These are phyloP conservation scores for Drosophila stalkeri DNA, from an alignment of 2,888 invertebrate genomes.

Conservation along the genomic window DNA sequence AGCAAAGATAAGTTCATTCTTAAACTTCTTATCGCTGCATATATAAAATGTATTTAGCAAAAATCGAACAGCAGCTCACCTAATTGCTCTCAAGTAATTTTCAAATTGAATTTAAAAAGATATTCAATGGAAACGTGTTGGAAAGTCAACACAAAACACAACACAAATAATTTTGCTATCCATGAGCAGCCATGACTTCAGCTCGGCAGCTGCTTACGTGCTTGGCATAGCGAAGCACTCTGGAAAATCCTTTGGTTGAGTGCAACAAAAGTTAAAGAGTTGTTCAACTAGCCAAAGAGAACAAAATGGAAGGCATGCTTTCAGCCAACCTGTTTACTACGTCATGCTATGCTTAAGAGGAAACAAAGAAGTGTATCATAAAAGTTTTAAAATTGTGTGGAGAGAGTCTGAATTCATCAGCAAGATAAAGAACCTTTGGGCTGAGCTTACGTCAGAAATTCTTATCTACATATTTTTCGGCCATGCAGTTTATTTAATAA, in stretches of 20 bases:
- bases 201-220: slow-evolving; percentile 21
- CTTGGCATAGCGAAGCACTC: slow-evolving; percentile 4
- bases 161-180: slow-evolving; percentile 11
- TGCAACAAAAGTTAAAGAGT: not conserved
- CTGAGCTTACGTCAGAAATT: not conserved
- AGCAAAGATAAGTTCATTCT: not conserved
- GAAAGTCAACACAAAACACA: slow-evolving; percentile 3
- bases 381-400: slow-evolving; percentile 15
- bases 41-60: not conserved
- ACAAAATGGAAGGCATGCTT: slow-evolving; percentile 3
- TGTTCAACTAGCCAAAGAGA: not conserved
- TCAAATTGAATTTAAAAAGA: slow-evolving; percentile 6
- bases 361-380: slow-evolving; percentile 7
- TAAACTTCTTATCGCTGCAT: not conserved
- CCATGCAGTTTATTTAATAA: not conserved
- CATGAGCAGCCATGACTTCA: slow-evolving; percentile 5
- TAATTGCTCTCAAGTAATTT: not conserved
- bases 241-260: slow-evolving; percentile 7
- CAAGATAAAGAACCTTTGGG: slow-evolving; percentile 1
- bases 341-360: slow-evolving; percentile 1
- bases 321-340: slow-evolving; percentile 3
- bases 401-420: not conserved
- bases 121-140: slow-evolving; percentile 2
- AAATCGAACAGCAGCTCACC: slow-evolving; percentile 1
- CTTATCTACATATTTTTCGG: not conserved